Evolutionary conservation across 2,888 invertebrate genomes (phyloP).

Genomic region (Drosophila incognita): DNA sequence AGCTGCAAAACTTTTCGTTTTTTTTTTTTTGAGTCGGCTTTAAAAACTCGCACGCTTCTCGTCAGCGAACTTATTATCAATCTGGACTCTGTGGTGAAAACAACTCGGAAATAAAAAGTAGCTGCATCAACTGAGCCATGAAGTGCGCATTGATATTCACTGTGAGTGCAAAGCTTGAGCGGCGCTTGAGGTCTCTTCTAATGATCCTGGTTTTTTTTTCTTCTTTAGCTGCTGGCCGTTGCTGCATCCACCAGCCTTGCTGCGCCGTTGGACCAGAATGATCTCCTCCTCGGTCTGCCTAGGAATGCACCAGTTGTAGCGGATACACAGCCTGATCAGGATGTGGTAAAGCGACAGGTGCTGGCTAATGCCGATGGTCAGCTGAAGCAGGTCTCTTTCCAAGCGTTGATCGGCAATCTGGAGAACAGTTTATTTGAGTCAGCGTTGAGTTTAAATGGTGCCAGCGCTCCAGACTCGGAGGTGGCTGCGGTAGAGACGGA

Average conservation of each 20-base stretch:
- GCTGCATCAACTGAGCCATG: slow-evolving; percentile 51
- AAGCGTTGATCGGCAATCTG: slow-evolving; percentile 78
- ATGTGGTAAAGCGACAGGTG: slow-evolving; percentile 73
- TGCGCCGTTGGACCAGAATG: slow-evolving; percentile 66
- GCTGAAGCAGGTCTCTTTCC: slow-evolving; percentile 78
- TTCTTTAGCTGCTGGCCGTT: slow-evolving; percentile 55
- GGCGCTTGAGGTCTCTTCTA: background rate
- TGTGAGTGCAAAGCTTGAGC: slow-evolving; percentile 54
- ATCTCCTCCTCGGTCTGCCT: slow-evolving; percentile 57
- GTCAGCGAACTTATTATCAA: slow-evolving; percentile 67
- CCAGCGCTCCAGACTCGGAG: slow-evolving; percentile 59
- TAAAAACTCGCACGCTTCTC: slow-evolving; percentile 64
- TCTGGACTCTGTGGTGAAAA: slow-evolving; percentile 62
- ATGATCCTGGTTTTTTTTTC: background rate
- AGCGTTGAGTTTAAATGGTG: slow-evolving; percentile 73
- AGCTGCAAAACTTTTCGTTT: slow-evolving; percentile 16
- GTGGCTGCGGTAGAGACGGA: slow-evolving; percentile 57
- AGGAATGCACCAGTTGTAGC: slow-evolving; percentile 29
- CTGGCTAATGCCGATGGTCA: slow-evolving; percentile 60
- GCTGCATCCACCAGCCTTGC: slow-evolving; percentile 42
- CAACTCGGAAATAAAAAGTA: slow-evolving; percentile 39
- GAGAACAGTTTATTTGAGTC: slow-evolving; percentile 80
- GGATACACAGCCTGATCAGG: slow-evolving; percentile 38
- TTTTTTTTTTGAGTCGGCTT: slow-evolving; percentile 34
- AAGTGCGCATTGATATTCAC: slow-evolving; percentile 68